Base-by-base conservation (phyloP, 2,888 invertebrate species). In the Rotaria sp. region DNA sequence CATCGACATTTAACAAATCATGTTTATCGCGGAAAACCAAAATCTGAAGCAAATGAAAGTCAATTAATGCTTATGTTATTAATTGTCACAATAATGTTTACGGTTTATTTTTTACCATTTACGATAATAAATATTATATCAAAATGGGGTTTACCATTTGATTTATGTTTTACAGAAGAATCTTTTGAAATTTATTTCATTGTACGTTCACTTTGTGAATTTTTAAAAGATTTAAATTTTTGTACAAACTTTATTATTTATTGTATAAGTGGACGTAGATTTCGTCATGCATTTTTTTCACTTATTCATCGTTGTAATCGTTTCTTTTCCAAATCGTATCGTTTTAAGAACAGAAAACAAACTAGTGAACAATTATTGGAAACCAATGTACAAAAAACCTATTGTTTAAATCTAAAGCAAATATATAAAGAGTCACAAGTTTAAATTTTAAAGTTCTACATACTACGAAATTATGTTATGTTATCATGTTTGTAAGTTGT, bases 181-280 rank as follows among this genome's bases (percentile, higher is more conserved):
- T 10, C 26, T 24, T 80, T 80, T 80, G 41, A 11, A 80, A 3
- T 8, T 45, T 80, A 80, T 41, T 41, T 80, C 24, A 26, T 45
- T n/a, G n/a, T 45, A 41, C 41, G 80, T 1, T 13, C 80, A n/a
- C 18, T 45, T 5, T 45, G 35, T 80, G 80, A 80, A 10, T 45
- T 80, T 13, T 45, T 80, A n/a, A 80, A 80, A 45, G 80, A 80
- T 45, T 80, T 80, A 45, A 80, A 80, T 45, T 80, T 80, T 80
- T 80, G 80, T 18, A 45, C 80, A 24, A 41, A 80, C 45, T 80
- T 80, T 45, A 45, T 80, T 80, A 80, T 80, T 80, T 80, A 80
- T 80, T 80, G 80, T 80, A 41, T 80, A 15, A 80, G 80, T 80
- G 80, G 80, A n/a, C 45, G 80, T 38, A 1, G 80, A n/a, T 80